phyloP scores from a whole-genome alignment of 1,140 invertebrate species.

The Drosophila equinoxialis region DNA sequence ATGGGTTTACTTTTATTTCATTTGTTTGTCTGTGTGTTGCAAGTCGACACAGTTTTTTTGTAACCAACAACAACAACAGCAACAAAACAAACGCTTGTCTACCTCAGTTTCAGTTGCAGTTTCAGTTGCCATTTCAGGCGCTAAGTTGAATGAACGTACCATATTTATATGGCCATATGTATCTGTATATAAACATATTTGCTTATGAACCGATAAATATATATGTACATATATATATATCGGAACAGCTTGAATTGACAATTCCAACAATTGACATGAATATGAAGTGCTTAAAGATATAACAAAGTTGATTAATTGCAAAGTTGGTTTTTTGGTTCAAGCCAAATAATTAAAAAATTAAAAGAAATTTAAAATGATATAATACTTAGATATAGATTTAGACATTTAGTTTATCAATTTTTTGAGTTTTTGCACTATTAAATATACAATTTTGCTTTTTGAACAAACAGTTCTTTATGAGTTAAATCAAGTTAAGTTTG shows the following conservation, averaged over 20 bases:
- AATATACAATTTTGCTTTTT: no score
- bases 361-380: no score
- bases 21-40: conserved; percentile 63
- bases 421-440: no score
- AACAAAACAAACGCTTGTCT: conserved; percentile 36
- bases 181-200: not conserved
- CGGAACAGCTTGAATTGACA: not conserved
- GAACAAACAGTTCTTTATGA: no score
- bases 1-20: conserved; percentile 81
- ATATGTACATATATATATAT: not conserved
- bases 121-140: conserved; percentile 31
- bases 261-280: not conserved
- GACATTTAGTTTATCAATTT: no score
- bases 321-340: no score
- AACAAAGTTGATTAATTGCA: not conserved
- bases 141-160: conserved; percentile 21
- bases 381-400: no score
- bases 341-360: no score
- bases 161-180: not conserved
- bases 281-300: not conserved
- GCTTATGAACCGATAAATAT: not conserved
- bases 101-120: conserved; percentile 27
- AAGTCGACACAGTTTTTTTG: conserved; percentile 59
- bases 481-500: no score
- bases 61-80: conserved; percentile 9